Conservation (phyloP, 2,888 invertebrate species). For the Gymnocheta viridis region DNA sequence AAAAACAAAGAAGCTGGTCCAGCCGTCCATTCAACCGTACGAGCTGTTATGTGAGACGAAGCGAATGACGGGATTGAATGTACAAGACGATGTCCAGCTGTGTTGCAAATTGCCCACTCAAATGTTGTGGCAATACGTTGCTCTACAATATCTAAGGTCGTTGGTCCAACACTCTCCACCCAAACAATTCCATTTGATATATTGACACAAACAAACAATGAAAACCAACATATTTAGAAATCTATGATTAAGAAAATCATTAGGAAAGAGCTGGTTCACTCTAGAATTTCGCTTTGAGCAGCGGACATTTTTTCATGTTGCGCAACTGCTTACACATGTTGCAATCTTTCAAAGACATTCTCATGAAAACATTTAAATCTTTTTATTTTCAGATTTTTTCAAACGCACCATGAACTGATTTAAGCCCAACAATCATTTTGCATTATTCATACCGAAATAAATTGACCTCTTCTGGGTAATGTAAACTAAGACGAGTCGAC, state of each 20-base stretch:
- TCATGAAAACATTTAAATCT: not conserved
- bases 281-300: not conserved
- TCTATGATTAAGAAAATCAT: not conserved
- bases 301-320: not conserved
- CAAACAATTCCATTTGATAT: conserved; percentile 52
- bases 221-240: not conserved
- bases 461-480: conserved; percentile 30
- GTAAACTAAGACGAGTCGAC: conserved; percentile 51
- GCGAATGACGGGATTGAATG: conserved; percentile 28
- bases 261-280: not conserved
- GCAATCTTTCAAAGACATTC: not conserved
- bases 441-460: not conserved
- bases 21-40: conserved; percentile 15
- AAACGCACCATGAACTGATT: conserved; percentile 44
- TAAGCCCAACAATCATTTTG: not conserved
- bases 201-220: conserved; percentile 23
- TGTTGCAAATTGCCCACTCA: conserved; percentile 68
- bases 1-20: conserved; percentile 10
- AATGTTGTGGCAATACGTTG: conserved; percentile 33
- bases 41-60: conserved; percentile 12
- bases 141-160: conserved; percentile 57
- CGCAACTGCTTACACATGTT: not conserved
- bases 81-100: conserved; percentile 61
- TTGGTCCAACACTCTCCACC: conserved; percentile 61
- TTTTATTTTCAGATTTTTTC: conserved; percentile 42